Base-by-base conservation (phyloP, 2,797 vertebrate genomes). In the Clamator glandarius region DNA sequence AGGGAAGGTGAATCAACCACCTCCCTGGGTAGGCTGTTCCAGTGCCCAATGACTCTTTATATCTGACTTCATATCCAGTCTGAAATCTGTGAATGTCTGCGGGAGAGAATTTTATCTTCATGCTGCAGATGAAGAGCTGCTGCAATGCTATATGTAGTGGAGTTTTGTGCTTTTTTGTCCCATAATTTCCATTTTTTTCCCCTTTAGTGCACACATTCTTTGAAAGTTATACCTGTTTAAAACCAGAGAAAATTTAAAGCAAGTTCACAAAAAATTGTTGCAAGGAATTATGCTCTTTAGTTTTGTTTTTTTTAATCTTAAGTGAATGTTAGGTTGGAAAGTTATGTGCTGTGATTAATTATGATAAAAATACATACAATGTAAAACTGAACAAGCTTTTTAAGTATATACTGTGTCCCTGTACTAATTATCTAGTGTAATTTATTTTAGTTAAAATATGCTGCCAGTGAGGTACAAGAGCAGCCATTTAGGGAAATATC, bases 361-460 rank as follows among this genome's bases (percentile, higher is more conserved):
- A 42, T 76, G 42, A 76, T 68, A 41, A 90, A 92, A 72, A 68
- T n/a, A 14, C 2, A 28, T 63, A 24, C 29, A 58, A 58, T 87
- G 93, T 93, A 55, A 89, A 88, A 63, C 48, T 20, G 66, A 92
- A 78, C 75, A 80, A 87, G 50, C 33, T 92, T 94, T 90, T 68
- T 20, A 88, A 64, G 13, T 73, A 36, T 58, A 72, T 76, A 33
- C 33, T 54, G 33, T 94, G 19, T 63, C 73, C 35, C 17, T 41
- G 39, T 64, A 36, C 39, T 93, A 92, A 82, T 89, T 92, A 62
- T 70, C 48, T 89, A 35, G 17, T 82, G 36, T 26, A 81, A 69
- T 94, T 95, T 89, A 69, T 91, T 96, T 95, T 74, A 67, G 44
- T 84, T 55, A 59, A 48, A 84, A 59, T 77, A 54, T 11, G 5